Conservation (phyloP, 2,797 vertebrate genomes). For the Bradypodion pumilum region DNA sequence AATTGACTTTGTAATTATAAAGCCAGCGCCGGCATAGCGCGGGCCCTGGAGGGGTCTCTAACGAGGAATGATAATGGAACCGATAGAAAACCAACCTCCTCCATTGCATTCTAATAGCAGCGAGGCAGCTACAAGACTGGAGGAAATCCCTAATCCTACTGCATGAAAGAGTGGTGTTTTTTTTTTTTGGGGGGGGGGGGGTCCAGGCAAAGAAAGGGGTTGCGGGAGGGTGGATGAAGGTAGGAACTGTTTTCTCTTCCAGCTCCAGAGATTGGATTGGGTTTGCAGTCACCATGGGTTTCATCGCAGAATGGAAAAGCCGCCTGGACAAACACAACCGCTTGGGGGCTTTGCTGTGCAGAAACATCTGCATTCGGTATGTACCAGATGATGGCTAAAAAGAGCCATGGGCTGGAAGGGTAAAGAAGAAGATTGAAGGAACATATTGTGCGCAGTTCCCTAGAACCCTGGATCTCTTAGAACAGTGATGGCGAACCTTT, state of each 20-base stretch:
- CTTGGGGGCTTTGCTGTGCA: slow-evolving; percentile 9
- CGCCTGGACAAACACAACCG: slow-evolving; percentile 18
- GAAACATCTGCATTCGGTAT: accelerated
- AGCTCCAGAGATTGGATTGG: slow-evolving; percentile 32
- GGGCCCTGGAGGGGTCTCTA: slow-evolving; percentile 80
- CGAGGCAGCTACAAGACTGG: slow-evolving; percentile 50
- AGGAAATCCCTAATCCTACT: slow-evolving; percentile 58
- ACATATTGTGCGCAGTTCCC: too few species aligned
- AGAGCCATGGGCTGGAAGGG: not conserved
- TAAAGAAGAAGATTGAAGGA: not conserved
- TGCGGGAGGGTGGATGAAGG: slow-evolving; percentile 5
- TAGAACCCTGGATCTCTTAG: too few species aligned
- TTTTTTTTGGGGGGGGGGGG: slow-evolving; percentile 25
- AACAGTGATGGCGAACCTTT: too few species aligned
- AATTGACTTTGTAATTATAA: slow-evolving; percentile 85
- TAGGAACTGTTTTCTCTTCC: slow-evolving; percentile 4
- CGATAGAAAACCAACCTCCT: slow-evolving; percentile 73
- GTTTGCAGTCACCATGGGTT: not conserved
- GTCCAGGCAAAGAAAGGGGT: slow-evolving; percentile 30
- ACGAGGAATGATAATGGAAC: slow-evolving; percentile 82
- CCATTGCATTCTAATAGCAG: slow-evolving; percentile 79
- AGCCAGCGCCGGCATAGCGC: slow-evolving; percentile 75
- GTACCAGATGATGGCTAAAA: accelerated
- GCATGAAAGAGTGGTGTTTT: slow-evolving; percentile 32
- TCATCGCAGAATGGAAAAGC: slow-evolving; percentile 33